Base-by-base conservation (phyloP, 1,140 invertebrate genomes). In the Panagrolaimus sp. region DNA sequence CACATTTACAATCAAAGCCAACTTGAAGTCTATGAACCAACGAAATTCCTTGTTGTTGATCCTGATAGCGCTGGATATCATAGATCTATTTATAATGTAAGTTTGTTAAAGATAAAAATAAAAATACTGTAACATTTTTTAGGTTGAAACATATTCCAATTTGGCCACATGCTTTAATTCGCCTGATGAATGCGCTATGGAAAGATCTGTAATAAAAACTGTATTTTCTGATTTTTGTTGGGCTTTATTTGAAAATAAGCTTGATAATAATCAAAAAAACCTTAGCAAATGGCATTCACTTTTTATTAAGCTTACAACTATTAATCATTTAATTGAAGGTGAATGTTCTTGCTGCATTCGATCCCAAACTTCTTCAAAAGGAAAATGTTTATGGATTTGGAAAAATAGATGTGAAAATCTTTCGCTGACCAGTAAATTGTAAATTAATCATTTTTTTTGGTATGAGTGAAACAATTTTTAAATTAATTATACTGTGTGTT, bases 321-420 rank as follows among this genome's bases (percentile, higher is more conserved):
- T 25, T 16, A 11, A 48, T 20, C 42, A 23, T 38, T 57, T 25
- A 2, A 42, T 69, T 16, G 20, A 25, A 8, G 61, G 61, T 66
- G 67, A 69, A 27, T 69, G 67, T 27, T 16, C 25, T 42, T 69
- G 67, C 47, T 69, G 67, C 25, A 66, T 69, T 65, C 61, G 66
- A 27, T 38, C 23, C 13, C 23, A 42, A 64, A 38, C 66, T 20
- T 16, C 42, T 13, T 27, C 64, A 8, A 66, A 44, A 14, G 42
- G 16, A 20, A 23, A 69, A 42, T 69, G 67, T 48, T 69, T 69
- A 66, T 69, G 67, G 67, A 69, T 53, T 9, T 69, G 64, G 61
- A 23, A 43, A 9, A 43, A 66, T 23, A 69, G 66, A n/a, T 69
- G 67, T 27, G 42, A 31, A 25, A n/a, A 25, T 16, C 45, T 69